Base-by-base conservation (phyloP, 2,888 invertebrate species). In the Orthonevra nobilis region DNA sequence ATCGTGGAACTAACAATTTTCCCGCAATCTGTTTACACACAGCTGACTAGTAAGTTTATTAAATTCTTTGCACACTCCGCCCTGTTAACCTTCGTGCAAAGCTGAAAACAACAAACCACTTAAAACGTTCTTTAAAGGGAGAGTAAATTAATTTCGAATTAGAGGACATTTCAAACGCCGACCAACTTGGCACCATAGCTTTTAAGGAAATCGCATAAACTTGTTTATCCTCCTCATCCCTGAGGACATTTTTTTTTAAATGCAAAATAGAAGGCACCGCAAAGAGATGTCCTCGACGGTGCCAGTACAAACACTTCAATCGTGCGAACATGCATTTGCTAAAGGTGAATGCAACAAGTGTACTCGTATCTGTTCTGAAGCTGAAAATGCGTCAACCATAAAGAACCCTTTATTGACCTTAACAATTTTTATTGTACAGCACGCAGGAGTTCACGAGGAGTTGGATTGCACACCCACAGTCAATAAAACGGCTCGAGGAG, bases 391-490 rank as follows among this genome's bases (percentile, higher is more conserved):
- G 20, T 46, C 38, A 10, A 9, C 54, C 46, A 61, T 73, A 79
- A 79, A 73, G 66, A 28, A 61, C 38, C 19, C 54, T 79, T 79
- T 79, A 79, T 79, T 73, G 66, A 79, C 60, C 61, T 34, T 26
- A 77, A 36, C 40, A 72, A 60, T 66, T 72, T 72, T 72, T 72
- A 79, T 72, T 60, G 66, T 40, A 6, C 36, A 48, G 14, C 12
- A 32, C n/a, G 42, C 30, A 36, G 20, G 30, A 34, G 38, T 5
- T 23, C 5, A 23, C 23, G 3, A n/a, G n/a, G n/a, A n/a, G n/a
- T n/a, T n/a, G n/a, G n/a, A n/a, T n/a, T n/a, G n/a, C n/a, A n/a
- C n/a, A n/a, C n/a, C n/a, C n/a, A n/a, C n/a, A n/a, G n/a, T n/a
- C n/a, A n/a, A n/a, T n/a, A n/a, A n/a, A n/a, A n/a, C n/a, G n/a